Evolutionary conservation across 2,888 invertebrate genomes (phyloP).

Genomic region (Furcula furcula): DNA sequence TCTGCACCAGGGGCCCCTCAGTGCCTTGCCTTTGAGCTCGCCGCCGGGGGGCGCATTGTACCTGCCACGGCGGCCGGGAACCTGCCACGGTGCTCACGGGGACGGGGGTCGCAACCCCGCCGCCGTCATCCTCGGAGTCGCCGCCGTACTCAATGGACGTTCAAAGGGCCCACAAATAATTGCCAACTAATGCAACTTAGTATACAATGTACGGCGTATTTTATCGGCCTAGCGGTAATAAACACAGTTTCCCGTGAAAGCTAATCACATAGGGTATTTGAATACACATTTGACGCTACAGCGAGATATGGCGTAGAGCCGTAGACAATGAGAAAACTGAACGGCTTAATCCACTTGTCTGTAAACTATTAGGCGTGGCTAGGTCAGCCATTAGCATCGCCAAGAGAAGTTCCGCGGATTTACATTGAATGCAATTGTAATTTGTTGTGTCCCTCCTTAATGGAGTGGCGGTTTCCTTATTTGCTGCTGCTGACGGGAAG

Average conservation of each 20-base stretch:
- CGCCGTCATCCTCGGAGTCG: too few species aligned
- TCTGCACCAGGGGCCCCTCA: too few species aligned
- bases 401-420: slow-evolving; percentile 55
- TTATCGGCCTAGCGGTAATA: slow-evolving; percentile 30
- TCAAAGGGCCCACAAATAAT: too few species aligned
- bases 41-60: too few species aligned
- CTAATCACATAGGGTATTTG: slow-evolving; percentile 45
- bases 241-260: slow-evolving; percentile 31
- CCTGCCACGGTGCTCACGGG: too few species aligned
- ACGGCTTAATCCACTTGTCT: slow-evolving; percentile 61
- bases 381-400: slow-evolving; percentile 62
- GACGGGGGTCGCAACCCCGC: too few species aligned
- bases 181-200: slow-evolving; percentile 15
- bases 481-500: slow-evolving; percentile 30
- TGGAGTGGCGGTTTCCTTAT: slow-evolving; percentile 54
- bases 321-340: slow-evolving; percentile 50
- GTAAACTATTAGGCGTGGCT: slow-evolving; percentile 67
- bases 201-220: slow-evolving; percentile 15
- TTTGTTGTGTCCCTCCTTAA: slow-evolving; percentile 57
- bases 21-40: too few species aligned
- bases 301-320: slow-evolving; percentile 45
- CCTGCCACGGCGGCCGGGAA: too few species aligned
- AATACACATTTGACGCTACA: slow-evolving; percentile 37
- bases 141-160: too few species aligned
- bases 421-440: slow-evolving; percentile 78